Evolutionary conservation across 2,113 vertebrate genomes (phyloP).

Genomic region (human): DNA sequence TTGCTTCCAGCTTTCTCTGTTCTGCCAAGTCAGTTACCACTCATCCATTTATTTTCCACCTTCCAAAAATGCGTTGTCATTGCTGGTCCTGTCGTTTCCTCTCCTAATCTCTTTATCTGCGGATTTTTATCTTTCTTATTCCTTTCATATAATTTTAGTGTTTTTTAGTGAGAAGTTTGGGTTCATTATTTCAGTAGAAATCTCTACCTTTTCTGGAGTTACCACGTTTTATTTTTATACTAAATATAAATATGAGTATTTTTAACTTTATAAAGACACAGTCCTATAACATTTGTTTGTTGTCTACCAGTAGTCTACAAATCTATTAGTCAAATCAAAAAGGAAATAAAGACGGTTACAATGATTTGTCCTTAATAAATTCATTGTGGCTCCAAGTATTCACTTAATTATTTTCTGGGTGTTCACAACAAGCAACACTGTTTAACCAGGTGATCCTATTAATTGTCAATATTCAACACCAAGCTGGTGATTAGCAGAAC

Average conservation of each 20-base stretch:
- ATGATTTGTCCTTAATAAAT: background rate
- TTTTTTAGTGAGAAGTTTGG: background rate
- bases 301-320: background rate
- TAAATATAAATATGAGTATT: slow-evolving; percentile 19
- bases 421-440: background rate
- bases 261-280: background rate
- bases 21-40: background rate
- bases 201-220: background rate
- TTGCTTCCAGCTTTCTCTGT: background rate
- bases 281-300: background rate
- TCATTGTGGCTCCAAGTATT: background rate
- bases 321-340: slow-evolving; percentile 18
- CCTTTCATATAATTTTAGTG: background rate
- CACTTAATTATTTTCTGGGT: slow-evolving; percentile 24
- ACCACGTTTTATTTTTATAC: background rate
- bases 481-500: background rate
- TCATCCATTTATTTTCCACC: background rate
- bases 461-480: background rate
- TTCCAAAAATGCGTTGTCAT: background rate
- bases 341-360: background rate
- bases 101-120: background rate
- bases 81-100: background rate
- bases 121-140: background rate
- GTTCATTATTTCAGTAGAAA: slow-evolving; percentile 13
- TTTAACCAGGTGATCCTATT: background rate